Conservation (phyloP, 2,113 vertebrate species). For the Coreoperca whiteheadi region DNA sequence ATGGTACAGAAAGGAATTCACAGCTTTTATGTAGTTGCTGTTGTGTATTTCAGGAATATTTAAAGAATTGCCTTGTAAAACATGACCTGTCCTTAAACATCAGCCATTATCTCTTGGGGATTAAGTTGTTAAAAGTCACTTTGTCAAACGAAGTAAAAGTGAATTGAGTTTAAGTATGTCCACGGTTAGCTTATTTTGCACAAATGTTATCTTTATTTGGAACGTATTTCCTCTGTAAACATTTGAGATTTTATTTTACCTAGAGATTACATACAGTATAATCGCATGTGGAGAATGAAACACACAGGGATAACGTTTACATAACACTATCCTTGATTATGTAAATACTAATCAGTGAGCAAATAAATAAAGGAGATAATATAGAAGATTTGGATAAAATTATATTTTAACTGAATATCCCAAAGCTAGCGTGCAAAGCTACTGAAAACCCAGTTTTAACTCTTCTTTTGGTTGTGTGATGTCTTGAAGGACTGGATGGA, state of each 20-base stretch:
- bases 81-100: neutral
- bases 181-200: neutral
- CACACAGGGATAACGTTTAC: neutral
- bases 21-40: neutral
- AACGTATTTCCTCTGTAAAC: neutral
- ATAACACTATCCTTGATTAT: neutral
- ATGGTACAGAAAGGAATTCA: neutral
- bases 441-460: neutral
- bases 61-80: neutral
- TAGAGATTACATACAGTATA: neutral
- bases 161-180: neutral
- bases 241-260: neutral
- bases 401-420: neutral
- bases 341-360: neutral
- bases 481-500: constrained; percentile 90
- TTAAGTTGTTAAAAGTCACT: neutral
- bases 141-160: neutral
- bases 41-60: neutral
- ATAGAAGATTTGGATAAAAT: neutral
- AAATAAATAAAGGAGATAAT: neutral
- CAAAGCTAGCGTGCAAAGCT: neutral
- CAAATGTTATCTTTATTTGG: neutral
- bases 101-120: neutral
- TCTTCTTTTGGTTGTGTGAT: constrained; percentile 6
- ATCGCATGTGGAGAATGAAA: neutral